Conservation (phyloP, 2,888 invertebrate species). For the Oligia strigilis region DNA sequence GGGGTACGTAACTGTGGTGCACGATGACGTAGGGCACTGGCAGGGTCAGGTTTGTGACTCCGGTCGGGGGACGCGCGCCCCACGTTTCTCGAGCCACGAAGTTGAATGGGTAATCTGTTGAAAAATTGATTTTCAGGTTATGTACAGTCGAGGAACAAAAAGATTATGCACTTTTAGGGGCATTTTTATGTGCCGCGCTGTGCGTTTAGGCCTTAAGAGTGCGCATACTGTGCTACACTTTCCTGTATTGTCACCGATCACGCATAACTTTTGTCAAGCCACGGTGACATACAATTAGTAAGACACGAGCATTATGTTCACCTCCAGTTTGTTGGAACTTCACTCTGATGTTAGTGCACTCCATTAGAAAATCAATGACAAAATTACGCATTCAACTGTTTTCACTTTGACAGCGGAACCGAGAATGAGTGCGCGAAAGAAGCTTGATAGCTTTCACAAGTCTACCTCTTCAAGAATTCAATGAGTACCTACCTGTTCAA, state of each 20-base stretch:
- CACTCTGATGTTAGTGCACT: background rate
- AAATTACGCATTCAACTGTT: background rate
- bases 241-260: background rate
- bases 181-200: background rate
- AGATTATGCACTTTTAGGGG: background rate
- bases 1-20: constrained; percentile 92
- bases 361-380: background rate
- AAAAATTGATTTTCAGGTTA: background rate
- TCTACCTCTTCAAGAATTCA: constrained; percentile 1
- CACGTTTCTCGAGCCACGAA: constrained; percentile 43
- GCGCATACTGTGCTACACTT: background rate
- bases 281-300: background rate
- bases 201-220: background rate
- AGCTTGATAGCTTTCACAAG: background rate
- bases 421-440: background rate
- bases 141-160: background rate
- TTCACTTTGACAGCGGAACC: background rate
- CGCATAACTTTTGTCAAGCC: background rate
- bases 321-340: background rate
- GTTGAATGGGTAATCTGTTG: constrained; percentile 49
- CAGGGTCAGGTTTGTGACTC: constrained; percentile 82
- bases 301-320: background rate
- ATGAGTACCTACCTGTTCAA: background rate
- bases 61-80: constrained; percentile 48
- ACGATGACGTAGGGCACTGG: constrained; percentile 92